phyloP scores from a whole-genome alignment of 2,888 invertebrate species.

The Tolmerus cingulatus region DNA sequence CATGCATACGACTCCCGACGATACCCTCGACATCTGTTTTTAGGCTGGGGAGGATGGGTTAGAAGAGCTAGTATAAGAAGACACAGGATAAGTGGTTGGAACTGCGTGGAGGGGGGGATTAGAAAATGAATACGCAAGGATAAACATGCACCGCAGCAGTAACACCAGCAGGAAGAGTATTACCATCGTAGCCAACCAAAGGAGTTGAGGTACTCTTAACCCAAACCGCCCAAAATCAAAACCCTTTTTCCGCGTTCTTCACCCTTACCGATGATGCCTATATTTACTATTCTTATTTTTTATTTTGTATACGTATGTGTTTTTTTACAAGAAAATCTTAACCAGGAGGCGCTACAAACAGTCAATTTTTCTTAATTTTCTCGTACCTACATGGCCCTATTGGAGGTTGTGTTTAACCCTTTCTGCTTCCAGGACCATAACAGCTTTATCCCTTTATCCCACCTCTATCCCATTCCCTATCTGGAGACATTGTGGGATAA shows the following conservation, averaged over 20 bases:
- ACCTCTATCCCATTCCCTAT: background rate
- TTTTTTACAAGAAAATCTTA: background rate
- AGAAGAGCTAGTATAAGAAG: background rate
- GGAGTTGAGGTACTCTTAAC: background rate
- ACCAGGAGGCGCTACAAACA: background rate
- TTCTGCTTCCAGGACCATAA: background rate
- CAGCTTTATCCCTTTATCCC: background rate
- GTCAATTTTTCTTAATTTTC: conserved; percentile 33
- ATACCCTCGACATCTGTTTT: background rate
- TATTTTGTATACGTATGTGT: background rate
- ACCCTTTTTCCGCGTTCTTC: background rate
- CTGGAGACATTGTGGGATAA: background rate
- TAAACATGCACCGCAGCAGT: background rate
- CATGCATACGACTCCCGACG: background rate
- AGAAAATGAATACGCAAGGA: background rate
- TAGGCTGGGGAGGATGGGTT: background rate
- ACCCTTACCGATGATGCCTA: background rate
- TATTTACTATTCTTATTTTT: too few relatives aligned
- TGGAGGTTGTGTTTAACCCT: background rate
- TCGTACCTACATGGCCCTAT: background rate
- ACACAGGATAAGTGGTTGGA: background rate
- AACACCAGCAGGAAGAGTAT: background rate
- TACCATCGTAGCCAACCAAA: background rate
- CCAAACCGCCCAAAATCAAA: background rate
- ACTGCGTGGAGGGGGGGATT: background rate